Conservation (phyloP, 2,888 invertebrate species). For the Heliconius ismenius region DNA sequence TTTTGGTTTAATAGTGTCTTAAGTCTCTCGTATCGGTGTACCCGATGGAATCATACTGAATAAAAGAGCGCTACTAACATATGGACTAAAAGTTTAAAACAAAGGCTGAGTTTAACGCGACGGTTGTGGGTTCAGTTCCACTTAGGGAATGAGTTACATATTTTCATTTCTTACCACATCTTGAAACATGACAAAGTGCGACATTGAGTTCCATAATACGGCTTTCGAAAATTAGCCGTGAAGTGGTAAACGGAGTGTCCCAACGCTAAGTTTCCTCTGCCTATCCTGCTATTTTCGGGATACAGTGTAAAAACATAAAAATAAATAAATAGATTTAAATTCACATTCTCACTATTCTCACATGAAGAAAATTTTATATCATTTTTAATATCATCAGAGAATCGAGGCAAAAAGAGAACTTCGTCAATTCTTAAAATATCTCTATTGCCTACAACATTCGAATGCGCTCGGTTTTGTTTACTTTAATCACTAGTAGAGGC, state of each 20-base stretch:
- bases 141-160: background rate
- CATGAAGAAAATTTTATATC: too few species aligned
- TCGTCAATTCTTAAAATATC: conserved; percentile 41
- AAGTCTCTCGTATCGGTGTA: too few species aligned
- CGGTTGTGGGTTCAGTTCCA: background rate
- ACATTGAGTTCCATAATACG: background rate
- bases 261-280: background rate
- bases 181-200: background rate
- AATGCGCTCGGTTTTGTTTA: conserved; percentile 56
- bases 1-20: background rate
- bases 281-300: background rate
- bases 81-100: too few species aligned
- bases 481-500: conserved; percentile 55
- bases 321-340: too few species aligned
- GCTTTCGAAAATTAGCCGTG: background rate
- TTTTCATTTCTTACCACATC: too few species aligned
- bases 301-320: background rate
- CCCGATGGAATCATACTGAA: background rate
- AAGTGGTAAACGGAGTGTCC: background rate
- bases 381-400: too few species aligned
- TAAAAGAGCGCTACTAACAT: background rate
- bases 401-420: conserved; percentile 20
- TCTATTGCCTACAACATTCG: conserved; percentile 45
- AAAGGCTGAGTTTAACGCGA: too few species aligned
- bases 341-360: too few species aligned